These are phyloP conservation scores for Nothura maculosa DNA, from an alignment of 2,797 vertebrate genomes.

Conservation along the genomic window DNA sequence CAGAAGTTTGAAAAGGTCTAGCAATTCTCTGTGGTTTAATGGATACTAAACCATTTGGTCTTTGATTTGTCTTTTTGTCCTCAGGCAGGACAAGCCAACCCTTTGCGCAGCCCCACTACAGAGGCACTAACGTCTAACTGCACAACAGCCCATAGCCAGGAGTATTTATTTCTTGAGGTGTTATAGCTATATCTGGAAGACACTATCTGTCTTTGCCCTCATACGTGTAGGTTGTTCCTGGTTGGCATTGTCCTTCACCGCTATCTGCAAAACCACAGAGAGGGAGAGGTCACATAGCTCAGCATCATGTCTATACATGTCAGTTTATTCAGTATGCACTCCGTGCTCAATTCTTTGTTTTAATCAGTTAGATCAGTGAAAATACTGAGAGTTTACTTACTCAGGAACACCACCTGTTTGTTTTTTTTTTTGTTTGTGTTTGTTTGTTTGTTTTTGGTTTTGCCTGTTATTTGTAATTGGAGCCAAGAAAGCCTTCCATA, in stretches of 20 bases:
- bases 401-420: constrained; percentile 46
- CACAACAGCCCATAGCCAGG: background rate
- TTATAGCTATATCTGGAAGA: constrained; percentile 26
- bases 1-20: background rate
- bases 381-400: constrained; percentile 32
- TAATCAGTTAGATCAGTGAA: constrained; percentile 56
- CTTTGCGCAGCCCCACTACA: background rate
- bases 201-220: constrained; percentile 19
- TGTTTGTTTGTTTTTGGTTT: constrained; percentile 31
- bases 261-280: constrained; percentile 38
- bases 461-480: constrained; percentile 16
- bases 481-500: constrained; percentile 29
- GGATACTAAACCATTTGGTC: background rate
- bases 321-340: constrained; percentile 50
- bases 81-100: background rate
- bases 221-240: constrained; percentile 17
- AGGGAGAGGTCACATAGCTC: constrained; percentile 44
- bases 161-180: background rate
- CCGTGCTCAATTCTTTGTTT: constrained; percentile 38
- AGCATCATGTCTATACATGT: constrained; percentile 47
- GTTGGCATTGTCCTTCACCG: constrained; percentile 9
- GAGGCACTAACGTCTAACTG: background rate
- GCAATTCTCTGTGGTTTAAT: background rate
- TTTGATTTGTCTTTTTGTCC: background rate
- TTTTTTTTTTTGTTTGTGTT: background rate